Evolutionary conservation across 2,888 invertebrate genomes (phyloP).

Genomic region (Thymelicus lineola): DNA sequence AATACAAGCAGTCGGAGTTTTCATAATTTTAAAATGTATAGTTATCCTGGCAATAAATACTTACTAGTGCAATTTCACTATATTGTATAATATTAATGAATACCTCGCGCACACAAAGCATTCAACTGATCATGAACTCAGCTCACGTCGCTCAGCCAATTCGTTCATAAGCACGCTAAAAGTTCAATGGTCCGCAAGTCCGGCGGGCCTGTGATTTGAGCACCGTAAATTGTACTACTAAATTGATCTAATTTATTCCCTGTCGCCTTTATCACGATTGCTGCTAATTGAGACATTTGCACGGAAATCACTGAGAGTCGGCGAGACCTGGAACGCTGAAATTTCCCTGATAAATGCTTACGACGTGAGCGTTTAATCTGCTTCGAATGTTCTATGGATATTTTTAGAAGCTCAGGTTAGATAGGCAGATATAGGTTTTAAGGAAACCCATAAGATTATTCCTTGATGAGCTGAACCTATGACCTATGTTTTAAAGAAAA

Average conservation of each 20-base stretch:
- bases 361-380: conserved; percentile 24
- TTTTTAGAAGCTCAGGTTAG: too few relatives aligned
- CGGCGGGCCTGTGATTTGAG: conserved; percentile 44
- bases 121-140: neutral
- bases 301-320: conserved; percentile 58
- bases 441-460: too few relatives aligned
- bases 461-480: too few relatives aligned
- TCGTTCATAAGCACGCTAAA: conserved; percentile 26
- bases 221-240: conserved; percentile 64
- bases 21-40: too few relatives aligned
- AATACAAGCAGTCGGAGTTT: too few relatives aligned
- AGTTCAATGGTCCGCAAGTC: conserved; percentile 28
- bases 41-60: neutral
- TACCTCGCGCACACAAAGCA: neutral
- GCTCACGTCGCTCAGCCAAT: conserved; percentile 4
- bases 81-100: neutral
- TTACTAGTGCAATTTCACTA: neutral
- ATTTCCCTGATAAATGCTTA: conserved; percentile 30
- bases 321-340: conserved; percentile 22
- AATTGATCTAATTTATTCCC: conserved; percentile 70
- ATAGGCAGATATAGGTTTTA: too few relatives aligned
- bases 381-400: neutral
- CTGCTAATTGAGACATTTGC: conserved; percentile 78
- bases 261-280: conserved; percentile 69
- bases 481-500: too few relatives aligned